Evolutionary conservation across 2,888 invertebrate genomes (phyloP), one percentile per base, ranked within the genome.

Genomic region (Choreutis nemorana): DNA sequence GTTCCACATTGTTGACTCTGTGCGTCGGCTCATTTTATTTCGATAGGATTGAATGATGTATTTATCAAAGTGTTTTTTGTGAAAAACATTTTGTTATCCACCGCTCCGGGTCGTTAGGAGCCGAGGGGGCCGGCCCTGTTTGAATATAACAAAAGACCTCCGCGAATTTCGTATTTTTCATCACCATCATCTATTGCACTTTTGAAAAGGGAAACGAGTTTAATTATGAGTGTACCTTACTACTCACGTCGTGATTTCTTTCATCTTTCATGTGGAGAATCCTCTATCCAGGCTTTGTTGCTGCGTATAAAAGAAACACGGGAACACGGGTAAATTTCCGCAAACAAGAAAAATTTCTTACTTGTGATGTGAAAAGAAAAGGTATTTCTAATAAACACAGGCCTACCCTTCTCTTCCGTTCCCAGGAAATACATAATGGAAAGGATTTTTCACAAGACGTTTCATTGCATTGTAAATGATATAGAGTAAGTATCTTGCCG

Each of bases 1-100:
- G 60, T 68, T 70, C 58, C 65, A 52, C 61, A 56, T 64, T 67
- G 65, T 66, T 70, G 63, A 63, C 53, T 61, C 50, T 38, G 50
- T 46, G 48, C 55, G 57, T 60, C 48, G 54, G 60, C 54, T 62
- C 57, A 57, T 60, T 65, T 60, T 61, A 58, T 62, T 60, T 54
- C 51, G 44, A 36, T 44, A 40, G 49, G 58, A 60, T 56, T 63
- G 58, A 60, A 62, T 57, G 55, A 63, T 49, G 55, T 57, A 57
- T 64, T 61, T 61, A 59, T 59, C 50, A 54, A 56, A 58, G 52
- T 54, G 50, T 51, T 54, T 59, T 58, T 52, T 39, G 39, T 44
- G 34, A 44, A 50, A 47, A 44, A 50, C 44, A 50, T 53, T 53
- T 53, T 51, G 52, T 49, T 56, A 48, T 44, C 48, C 44, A 34